Evolutionary conservation across 2,113 vertebrate species (phyloP).

Genomic region (Illadopsis cleaveri): DNA sequence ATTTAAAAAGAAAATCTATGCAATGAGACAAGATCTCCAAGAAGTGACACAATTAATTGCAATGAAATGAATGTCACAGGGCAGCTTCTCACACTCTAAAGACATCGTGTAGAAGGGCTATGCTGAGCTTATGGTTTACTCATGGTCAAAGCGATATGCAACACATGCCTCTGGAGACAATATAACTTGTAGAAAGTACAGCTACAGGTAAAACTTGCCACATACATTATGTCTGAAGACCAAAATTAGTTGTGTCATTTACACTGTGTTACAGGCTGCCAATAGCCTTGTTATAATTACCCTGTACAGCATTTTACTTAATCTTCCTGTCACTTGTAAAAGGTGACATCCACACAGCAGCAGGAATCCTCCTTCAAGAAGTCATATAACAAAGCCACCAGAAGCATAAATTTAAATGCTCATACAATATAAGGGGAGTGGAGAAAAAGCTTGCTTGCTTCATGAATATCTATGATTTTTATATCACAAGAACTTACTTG

Average conservation of each 20-base stretch:
- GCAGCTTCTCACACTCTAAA: neutral
- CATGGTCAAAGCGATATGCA: neutral
- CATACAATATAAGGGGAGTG: neutral
- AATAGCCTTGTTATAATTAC: slow-evolving; percentile 48
- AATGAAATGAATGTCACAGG: neutral
- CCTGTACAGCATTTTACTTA: slow-evolving; percentile 14
- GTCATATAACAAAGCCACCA: neutral
- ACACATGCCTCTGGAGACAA: neutral
- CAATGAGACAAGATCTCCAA: neutral
- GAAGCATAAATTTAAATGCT: neutral
- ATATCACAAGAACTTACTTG: neutral
- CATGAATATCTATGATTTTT: neutral
- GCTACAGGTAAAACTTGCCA: slow-evolving; percentile 19
- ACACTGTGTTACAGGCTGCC: neutral
- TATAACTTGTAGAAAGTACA: neutral
- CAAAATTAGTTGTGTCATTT: slow-evolving; percentile 43
- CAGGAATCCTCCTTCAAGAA: slow-evolving; percentile 17
- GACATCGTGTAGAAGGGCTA: neutral
- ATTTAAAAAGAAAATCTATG: neutral
- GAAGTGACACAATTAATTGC: neutral
- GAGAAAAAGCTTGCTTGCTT: neutral
- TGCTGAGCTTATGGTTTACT: neutral
- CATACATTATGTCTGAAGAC: neutral
- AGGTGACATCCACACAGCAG: slow-evolving; percentile 5
- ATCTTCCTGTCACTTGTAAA: slow-evolving; percentile 26